Evolutionary conservation across 2,113 vertebrate genomes (phyloP).

Genomic region (Callipepla squamata): DNA sequence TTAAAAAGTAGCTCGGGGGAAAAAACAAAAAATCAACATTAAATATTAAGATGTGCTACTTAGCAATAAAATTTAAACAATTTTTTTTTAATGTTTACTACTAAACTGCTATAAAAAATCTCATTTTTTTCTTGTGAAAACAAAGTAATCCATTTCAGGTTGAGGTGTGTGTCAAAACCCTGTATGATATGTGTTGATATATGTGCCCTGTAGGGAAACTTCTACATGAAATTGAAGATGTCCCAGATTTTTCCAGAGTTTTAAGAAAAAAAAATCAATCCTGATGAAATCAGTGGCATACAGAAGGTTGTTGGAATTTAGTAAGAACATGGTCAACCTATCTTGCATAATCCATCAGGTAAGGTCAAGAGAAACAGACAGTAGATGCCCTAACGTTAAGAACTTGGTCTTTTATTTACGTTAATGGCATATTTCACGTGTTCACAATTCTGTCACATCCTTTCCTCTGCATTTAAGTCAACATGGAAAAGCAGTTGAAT

Average conservation of each 20-base stretch:
- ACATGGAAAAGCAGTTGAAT: neutral
- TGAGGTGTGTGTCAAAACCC: neutral
- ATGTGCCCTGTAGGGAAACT: neutral
- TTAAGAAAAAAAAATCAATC: neutral
- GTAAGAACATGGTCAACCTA: neutral
- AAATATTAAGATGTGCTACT: neutral
- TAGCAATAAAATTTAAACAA: conserved; percentile 2
- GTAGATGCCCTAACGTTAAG: rapidly evolving
- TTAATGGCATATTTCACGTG: neutral
- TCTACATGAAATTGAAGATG: neutral
- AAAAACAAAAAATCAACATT: neutral
- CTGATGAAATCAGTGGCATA: neutral
- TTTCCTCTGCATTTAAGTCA: neutral
- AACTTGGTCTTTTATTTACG: neutral
- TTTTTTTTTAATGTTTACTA: neutral
- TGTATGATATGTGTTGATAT: neutral
- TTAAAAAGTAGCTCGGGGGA: neutral
- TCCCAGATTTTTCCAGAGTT: neutral
- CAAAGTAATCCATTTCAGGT: neutral
- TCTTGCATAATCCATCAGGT: neutral
- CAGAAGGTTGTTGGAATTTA: too few species aligned
- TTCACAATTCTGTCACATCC: rapidly evolving
- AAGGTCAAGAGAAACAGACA: neutral
- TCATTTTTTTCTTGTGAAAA: conserved; percentile 8
- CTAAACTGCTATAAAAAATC: neutral